Base-by-base conservation (phyloP, 2,113 vertebrate genomes). In the Thunnus maccoyii region DNA sequence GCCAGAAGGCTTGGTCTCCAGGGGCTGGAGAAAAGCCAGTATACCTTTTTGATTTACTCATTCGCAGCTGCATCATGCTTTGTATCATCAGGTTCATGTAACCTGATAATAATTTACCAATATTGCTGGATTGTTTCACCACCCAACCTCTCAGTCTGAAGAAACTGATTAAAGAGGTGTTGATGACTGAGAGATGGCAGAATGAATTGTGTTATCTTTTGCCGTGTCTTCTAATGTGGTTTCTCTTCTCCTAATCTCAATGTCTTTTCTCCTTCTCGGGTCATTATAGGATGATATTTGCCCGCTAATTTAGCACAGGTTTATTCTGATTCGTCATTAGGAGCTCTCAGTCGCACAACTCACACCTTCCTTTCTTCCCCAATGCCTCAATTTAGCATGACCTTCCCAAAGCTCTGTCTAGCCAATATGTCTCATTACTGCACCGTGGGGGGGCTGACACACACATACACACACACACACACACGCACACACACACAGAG, bases 371-470 rank as follows among this genome's bases (percentile, higher is more conserved):
- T 51, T 63, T 87, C 81, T 84, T 84, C 63, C 50, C 65, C 74
- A 41, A 70, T 76, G 69, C 76, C 77, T 88, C 86, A 83, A 76
- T 92, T 90, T 89, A 88, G 64, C 70, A 22, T 76, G 88, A 91
- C 90, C 90, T 91, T 93, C 90, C 89, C 85, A 54, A 84, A 78
- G 76, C 85, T 82, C 81, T 76, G 84, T 91, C 84, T 85, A 44
- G 64, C 82, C 84, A 87, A 82, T 84, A 66, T 82, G 83, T 88
- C 88, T 94, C 92, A 92, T 94, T 94, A 92, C 54, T 88, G 88
- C 90, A 57, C 91, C 46, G 32, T 57, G 25, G 89, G 92, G 27
- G 75, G 46, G 52, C 81, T 66, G 55, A 56, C 0, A 44, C 79
- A 78, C 78, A 83, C 80, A 72, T 46, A 76, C 44, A 36, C 57